Conservation (phyloP, 2,888 invertebrate species). For the Catocala sponsa region DNA sequence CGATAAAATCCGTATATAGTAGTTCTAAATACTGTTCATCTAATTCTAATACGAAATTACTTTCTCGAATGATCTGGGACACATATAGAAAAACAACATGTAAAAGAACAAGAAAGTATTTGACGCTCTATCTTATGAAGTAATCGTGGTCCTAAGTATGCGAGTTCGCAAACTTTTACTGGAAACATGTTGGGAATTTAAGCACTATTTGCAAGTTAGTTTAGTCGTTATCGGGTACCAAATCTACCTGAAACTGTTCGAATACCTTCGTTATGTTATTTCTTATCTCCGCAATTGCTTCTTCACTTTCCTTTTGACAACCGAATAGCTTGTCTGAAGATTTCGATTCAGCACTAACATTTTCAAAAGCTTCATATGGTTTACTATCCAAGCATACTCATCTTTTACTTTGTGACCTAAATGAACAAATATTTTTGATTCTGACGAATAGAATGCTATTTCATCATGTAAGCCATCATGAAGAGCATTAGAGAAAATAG, state of each 20-base stretch:
- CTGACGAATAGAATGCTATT: too few relatives aligned
- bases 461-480: too few relatives aligned
- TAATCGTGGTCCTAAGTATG: slow-evolving; percentile 20
- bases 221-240: slow-evolving; percentile 30
- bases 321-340: too few relatives aligned
- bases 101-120: slow-evolving; percentile 20
- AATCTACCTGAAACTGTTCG: slow-evolving; percentile 28
- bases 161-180: slow-evolving; percentile 28
- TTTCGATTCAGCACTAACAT: too few relatives aligned
- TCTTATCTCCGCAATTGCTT: slow-evolving; percentile 18
- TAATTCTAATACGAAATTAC: too few relatives aligned
- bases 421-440: too few relatives aligned
- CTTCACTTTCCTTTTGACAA: neutral
- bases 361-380: too few relatives aligned
- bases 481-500: too few relatives aligned
- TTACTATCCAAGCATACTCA: too few relatives aligned
- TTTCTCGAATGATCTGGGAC: neutral
- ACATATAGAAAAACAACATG: slow-evolving; percentile 5
- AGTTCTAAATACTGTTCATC: too few relatives aligned
- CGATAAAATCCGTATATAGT: too few relatives aligned
- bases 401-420: too few relatives aligned
- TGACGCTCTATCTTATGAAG: slow-evolving; percentile 20
- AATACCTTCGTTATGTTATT: slow-evolving; percentile 28
- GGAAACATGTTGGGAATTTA: slow-evolving; percentile 32
- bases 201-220: slow-evolving; percentile 35